Evolutionary conservation across 2,797 vertebrate species (phyloP).

Genomic region (Setipinna tenuifilis): DNA sequence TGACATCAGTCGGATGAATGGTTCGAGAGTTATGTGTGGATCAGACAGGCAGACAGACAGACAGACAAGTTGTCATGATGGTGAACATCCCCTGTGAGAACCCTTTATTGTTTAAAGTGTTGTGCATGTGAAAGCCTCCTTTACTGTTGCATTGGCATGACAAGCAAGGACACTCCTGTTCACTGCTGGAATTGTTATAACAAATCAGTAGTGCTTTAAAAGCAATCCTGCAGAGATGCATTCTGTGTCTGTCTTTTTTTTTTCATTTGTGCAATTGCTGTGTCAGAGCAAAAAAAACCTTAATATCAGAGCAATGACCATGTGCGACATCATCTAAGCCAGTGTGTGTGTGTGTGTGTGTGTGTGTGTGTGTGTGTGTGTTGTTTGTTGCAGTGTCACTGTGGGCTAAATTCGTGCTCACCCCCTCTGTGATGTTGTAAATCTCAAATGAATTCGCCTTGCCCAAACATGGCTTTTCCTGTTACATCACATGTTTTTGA

Average conservation of each 20-base stretch:
- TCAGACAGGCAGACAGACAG: no score
- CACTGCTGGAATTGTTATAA: background rate
- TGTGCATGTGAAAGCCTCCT: background rate
- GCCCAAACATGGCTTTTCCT: constrained; percentile 44
- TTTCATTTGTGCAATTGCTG: background rate
- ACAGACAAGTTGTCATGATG: background rate
- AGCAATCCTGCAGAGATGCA: background rate
- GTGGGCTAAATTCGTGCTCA: constrained; percentile 37
- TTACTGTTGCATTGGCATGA: background rate
- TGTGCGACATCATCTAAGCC: background rate
- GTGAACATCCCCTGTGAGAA: background rate
- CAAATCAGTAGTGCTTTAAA: background rate
- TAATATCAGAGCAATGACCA: background rate
- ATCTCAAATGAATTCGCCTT: constrained; percentile 38
- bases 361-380: background rate
- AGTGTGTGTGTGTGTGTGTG: constrained; percentile 9
- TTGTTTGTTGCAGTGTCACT: constrained; percentile 41
- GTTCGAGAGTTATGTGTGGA: no score
- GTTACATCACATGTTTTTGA: constrained; percentile 45
- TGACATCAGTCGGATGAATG: no score
- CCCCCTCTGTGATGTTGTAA: constrained; percentile 50
- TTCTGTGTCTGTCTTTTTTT: background rate
- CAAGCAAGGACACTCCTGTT: background rate
- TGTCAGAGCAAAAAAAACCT: background rate
- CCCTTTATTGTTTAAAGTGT: background rate